Conservation (phyloP, 2,113 vertebrate species). For the Connochaetes taurinus region DNA sequence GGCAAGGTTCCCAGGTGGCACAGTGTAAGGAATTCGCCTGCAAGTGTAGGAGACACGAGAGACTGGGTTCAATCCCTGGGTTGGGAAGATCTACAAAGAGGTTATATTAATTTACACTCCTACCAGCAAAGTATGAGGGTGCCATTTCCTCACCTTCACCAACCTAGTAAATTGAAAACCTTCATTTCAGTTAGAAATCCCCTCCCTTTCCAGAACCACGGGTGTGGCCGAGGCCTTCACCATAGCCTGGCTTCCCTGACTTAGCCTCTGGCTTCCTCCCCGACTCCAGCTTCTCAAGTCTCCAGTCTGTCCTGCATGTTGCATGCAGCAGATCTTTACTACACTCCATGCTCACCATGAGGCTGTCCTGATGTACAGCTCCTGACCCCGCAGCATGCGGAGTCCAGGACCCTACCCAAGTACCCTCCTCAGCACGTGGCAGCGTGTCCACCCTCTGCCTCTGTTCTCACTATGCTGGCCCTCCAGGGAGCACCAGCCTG, state of each 20-base stretch:
- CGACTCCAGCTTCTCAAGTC: background rate
- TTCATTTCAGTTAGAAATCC: background rate
- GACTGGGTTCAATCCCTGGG: background rate
- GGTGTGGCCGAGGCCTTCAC: background rate
- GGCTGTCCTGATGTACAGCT: background rate
- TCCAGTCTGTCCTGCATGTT: background rate
- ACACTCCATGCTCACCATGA: rapidly evolving
- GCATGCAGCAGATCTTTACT: background rate
- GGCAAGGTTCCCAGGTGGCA: background rate
- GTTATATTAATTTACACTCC: background rate
- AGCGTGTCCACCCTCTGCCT: background rate
- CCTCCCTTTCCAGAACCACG: background rate
- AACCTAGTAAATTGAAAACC: background rate
- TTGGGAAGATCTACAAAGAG: background rate
- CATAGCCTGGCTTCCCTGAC: background rate
- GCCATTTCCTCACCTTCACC: background rate
- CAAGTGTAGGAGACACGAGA: background rate
- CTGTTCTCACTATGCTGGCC: background rate
- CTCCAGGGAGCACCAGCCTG: background rate
- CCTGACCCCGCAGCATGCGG: background rate
- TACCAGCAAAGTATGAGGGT: background rate
- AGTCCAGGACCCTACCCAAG: background rate
- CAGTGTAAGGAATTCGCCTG: background rate
- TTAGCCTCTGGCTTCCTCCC: background rate
- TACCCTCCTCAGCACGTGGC: background rate